These are phyloP conservation scores for Holacanthus passer DNA, from an alignment of 2,113 vertebrate species.

Conservation along the genomic window DNA sequence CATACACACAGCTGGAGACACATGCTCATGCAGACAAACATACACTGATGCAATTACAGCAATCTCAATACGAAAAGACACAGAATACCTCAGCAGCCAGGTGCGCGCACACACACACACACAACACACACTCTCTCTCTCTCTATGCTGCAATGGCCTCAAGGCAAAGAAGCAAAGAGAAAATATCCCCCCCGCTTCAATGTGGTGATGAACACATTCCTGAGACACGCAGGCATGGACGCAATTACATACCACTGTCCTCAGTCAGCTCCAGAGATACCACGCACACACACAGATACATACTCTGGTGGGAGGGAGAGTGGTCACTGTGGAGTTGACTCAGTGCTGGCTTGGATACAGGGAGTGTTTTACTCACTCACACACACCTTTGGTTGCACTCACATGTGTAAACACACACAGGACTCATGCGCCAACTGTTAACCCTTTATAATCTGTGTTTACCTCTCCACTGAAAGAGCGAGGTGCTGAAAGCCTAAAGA, in stretches of 20 bases:
- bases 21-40: neutral
- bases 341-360: conserved; percentile 44
- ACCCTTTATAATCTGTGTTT: conserved; percentile 8
- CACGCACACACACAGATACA: conserved; percentile 20
- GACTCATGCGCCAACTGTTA: conserved; percentile 37
- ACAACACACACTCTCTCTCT: neutral
- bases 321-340: conserved; percentile 56
- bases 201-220: conserved; percentile 56
- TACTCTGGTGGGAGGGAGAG: conserved; percentile 19
- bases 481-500: neutral
- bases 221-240: conserved; percentile 15
- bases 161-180: conserved; percentile 12
- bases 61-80: conserved; percentile 3
- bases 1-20: conserved; percentile 17
- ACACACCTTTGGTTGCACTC: neutral
- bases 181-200: neutral
- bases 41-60: conserved; percentile 18
- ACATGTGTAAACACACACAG: conserved; percentile 8
- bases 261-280: conserved; percentile 7
- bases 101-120: neutral
- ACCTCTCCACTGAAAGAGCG: neutral
- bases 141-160: conserved; percentile 6
- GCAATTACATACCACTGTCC: conserved; percentile 36
- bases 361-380: conserved; percentile 20
- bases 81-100: neutral